Percentiles rank a stretch among this genome's conserved stretches.
Conservation (phyloP, 1,140 invertebrate genomes). For the Aphidius gifuensis region DNA sequence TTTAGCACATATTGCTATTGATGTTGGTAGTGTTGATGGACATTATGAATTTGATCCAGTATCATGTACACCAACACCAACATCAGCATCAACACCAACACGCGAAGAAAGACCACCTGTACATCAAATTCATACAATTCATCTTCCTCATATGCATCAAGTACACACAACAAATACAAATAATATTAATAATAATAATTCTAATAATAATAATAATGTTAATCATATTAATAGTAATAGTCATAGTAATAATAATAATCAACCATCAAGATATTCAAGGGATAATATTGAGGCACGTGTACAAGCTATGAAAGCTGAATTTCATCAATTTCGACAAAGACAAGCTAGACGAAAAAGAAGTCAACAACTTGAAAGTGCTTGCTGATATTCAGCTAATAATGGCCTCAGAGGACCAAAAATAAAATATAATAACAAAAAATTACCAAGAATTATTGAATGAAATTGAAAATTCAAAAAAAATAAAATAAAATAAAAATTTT, state of each 20-base stretch:
- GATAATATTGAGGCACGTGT: conserved; percentile 87
- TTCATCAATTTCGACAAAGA: conserved; percentile 84
- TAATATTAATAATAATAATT: too few relatives aligned
- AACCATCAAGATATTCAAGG: conserved; percentile 45
- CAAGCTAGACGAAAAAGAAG: conserved; percentile 72
- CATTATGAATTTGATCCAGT: conserved; percentile 92
- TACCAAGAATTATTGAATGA: too few relatives aligned
- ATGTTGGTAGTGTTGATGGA: conserved; percentile 86
- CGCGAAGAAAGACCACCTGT: conserved; percentile 57
- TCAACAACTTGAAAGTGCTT: conserved; percentile 72
- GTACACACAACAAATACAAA: conserved; percentile 35
- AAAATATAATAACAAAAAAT: too few relatives aligned
- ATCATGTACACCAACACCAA: conserved; percentile 71
- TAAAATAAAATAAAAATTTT: too few relatives aligned
- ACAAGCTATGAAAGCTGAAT: conserved; percentile 93
- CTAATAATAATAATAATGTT: conserved; percentile 36
- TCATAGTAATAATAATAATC: conserved; percentile 46
- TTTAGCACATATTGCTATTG: conserved; percentile 55
- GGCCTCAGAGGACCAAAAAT: too few relatives aligned
- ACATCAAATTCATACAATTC: conserved; percentile 47
- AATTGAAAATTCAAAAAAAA: too few relatives aligned
- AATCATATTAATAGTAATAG: too few relatives aligned
- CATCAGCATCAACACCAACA: conserved; percentile 62
- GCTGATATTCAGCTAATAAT: conserved; percentile 54
- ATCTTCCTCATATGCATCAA: conserved; percentile 44